Percentiles rank a stretch among this genome's conserved stretches.
Evolutionary conservation across 64 coral and sea anemone genomes (phyloP).

Genomic region (Dendrophyllia cribrosa): DNA sequence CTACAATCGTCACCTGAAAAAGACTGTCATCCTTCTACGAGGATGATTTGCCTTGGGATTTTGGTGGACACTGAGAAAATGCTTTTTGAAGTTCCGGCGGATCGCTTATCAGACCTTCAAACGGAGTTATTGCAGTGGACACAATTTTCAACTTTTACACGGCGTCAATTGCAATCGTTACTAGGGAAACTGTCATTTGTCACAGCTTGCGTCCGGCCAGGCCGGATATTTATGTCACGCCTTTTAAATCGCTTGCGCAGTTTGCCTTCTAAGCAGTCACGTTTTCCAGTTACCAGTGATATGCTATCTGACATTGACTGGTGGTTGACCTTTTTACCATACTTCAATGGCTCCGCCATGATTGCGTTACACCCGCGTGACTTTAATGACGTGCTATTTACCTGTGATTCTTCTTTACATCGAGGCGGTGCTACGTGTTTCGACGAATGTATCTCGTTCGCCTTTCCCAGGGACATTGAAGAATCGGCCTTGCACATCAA

Average conservation of each 20-base stretch:
- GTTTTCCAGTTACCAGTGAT: not conserved
- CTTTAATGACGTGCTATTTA: constrained; percentile 12
- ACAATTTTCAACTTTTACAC: not conserved
- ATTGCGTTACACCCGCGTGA: not conserved
- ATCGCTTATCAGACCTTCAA: not conserved
- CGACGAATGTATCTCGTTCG: constrained; percentile 12
- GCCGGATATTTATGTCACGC: too few species aligned
- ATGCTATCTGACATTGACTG: not conserved
- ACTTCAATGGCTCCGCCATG: not conserved
- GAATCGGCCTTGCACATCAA: not conserved
- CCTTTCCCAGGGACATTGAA: not conserved
- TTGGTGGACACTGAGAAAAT: not conserved
- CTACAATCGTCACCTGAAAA: constrained; percentile 22
- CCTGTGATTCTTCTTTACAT: not conserved
- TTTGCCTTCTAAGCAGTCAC: not conserved
- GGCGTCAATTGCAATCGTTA: not conserved
- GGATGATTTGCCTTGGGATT: constrained; percentile 9
- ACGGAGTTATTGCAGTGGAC: not conserved
- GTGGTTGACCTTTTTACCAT: not conserved
- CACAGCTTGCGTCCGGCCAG: too few species aligned
- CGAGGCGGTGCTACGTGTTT: constrained; percentile 19
- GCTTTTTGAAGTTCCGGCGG: not conserved
- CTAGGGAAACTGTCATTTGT: constrained; percentile 37
- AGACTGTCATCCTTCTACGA: constrained; percentile 22
- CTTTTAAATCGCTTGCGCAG: not conserved